Percentiles rank a stretch among this genome's conserved stretches.
Conservation (phyloP, 2,113 vertebrate genomes). For the Elgaria multicarinata region DNA sequence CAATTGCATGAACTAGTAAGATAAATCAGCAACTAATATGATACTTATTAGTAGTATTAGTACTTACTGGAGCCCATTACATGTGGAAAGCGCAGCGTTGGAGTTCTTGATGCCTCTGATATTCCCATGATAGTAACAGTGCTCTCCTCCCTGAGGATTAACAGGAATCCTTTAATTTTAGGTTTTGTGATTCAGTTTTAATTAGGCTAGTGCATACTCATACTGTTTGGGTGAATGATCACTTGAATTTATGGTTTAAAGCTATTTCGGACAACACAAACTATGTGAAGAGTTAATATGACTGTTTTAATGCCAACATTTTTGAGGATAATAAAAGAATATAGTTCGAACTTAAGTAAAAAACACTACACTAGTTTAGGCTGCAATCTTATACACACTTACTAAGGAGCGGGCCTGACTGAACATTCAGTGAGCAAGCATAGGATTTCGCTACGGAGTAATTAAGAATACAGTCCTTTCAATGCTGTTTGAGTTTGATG, state of each 20-base stretch:
- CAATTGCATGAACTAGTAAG: not conserved
- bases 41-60: not conserved
- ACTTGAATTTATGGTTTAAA: not conserved
- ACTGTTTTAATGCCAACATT: not conserved
- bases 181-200: constrained; percentile 1
- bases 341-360: not conserved
- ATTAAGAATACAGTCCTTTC: constrained; percentile 1
- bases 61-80: constrained; percentile 97
- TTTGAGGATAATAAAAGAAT: not conserved
- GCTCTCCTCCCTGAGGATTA: constrained; percentile 89
- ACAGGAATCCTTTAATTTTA: not conserved
- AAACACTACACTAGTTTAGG: not conserved
- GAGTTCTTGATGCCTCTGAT: constrained; percentile 89
- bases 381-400: not conserved
- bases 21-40: constrained; percentile 6
- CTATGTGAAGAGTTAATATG: not conserved
- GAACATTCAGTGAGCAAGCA: not conserved
- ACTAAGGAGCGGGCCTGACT: too few relatives aligned
- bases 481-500: not conserved
- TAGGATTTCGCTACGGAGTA: not conserved
- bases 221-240: not conserved
- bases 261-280: not conserved
- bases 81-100: constrained; percentile 91
- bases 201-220: not conserved
- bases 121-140: constrained; percentile 96